Evolutionary conservation across 2,113 vertebrate genomes (phyloP), one percentile per base, ranked within the genome.

Genomic region (Bagarius yarrelli): DNA sequence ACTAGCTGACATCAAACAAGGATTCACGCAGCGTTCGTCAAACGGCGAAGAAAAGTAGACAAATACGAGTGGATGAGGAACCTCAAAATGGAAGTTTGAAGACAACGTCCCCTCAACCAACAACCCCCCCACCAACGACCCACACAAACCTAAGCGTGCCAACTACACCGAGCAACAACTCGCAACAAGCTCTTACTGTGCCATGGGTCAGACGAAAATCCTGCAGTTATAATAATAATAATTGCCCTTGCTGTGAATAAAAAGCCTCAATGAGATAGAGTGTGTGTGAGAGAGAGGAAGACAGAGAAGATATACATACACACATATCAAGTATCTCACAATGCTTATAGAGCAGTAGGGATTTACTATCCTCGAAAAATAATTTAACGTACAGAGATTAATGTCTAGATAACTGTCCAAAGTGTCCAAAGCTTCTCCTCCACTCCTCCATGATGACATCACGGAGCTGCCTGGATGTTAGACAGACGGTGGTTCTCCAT

Each of bases 121-220:
- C n/a, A n/a, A n/a, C n/a, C n/a, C n/a, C n/a, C n/a, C n/a, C n/a
- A n/a, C n/a, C n/a, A n/a, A n/a, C n/a, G n/a, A n/a, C 73, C 15
- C 21, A 47, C 74, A 76, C 44, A 66, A 2, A 36, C n/a, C 13
- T 19, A 8, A 53, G 47, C 23, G 14, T 5, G 14, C 27, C 60
- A 14, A 34, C 27, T 16, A 47, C 40, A 25, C 66, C 66, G 8
- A 57, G 21, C 55, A 8, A 8, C 72, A 18, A 67, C 77, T 27
- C 8, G 15, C 47, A 78, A 36, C 52, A 34, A 59, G 34, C 25
- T 53, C 78, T 27, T 8, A 30, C 50, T 40, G 4, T 53, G 30
- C 34, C 47, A 19, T n/a, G 25, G 63, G 77, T 53, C 64, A 40
- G 63, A 52, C n/a, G 36, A 27, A 34, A 80, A 50, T 60, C 56